phyloP scores from a whole-genome alignment of 2,888 invertebrate genomes.

The Lepidocyrtoides sp. region DNA sequence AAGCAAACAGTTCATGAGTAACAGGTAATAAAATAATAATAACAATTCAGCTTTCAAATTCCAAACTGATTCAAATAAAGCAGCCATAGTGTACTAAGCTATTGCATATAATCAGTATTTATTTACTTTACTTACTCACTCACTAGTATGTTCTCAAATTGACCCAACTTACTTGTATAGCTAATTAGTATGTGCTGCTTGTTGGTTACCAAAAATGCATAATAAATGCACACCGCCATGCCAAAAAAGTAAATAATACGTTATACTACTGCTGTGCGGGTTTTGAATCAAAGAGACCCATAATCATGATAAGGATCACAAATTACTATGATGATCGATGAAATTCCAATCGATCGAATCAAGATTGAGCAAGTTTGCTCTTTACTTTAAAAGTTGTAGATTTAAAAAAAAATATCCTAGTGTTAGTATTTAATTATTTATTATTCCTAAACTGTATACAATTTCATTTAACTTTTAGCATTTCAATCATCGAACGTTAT shows the following conservation, averaged over 20 bases:
- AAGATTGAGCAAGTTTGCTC: slow-evolving; percentile 5
- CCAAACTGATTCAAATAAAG: too few species aligned
- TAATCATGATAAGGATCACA: slow-evolving; percentile 20
- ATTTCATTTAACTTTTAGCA: not conserved
- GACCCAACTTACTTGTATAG: too few species aligned
- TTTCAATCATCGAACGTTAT: not conserved
- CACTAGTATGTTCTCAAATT: too few species aligned
- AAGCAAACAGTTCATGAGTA: too few species aligned
- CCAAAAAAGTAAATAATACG: not conserved
- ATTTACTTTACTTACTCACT: too few species aligned
- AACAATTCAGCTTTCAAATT: too few species aligned
- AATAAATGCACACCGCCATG: not conserved
- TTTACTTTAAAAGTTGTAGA: slow-evolving; percentile 15
- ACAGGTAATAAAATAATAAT: too few species aligned
- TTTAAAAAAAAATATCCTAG: not conserved
- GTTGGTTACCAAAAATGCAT: too few species aligned
- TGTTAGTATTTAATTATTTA: not conserved
- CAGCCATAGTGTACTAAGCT: not conserved
- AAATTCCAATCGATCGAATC: slow-evolving; percentile 12
- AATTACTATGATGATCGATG: slow-evolving; percentile 4
- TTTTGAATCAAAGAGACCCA: not conserved
- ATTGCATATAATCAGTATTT: too few species aligned
- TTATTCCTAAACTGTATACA: not conserved
- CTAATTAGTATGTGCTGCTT: slow-evolving; percentile 37
- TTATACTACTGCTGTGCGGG: not conserved